Percentiles rank a stretch among this genome's conserved stretches.
Evolutionary conservation across 2,113 vertebrate genomes (phyloP).

Genomic region (Rhodinocichla rosea): DNA sequence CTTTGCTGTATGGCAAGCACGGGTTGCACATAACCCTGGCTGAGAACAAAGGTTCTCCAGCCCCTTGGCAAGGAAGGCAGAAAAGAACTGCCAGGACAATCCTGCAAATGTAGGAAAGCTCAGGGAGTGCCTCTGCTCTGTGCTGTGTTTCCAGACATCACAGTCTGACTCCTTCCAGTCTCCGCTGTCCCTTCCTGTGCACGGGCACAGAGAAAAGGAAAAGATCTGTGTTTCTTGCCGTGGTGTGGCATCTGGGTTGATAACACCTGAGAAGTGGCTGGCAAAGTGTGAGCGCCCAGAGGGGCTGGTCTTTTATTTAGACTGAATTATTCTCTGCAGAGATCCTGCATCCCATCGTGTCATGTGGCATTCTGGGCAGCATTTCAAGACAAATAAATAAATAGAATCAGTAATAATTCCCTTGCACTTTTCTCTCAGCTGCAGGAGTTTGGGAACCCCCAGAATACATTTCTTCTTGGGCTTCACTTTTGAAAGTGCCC

Average conservation of each 20-base stretch:
- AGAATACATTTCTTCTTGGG: background rate
- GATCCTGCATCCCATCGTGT: background rate
- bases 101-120: background rate
- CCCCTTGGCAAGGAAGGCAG: background rate
- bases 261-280: background rate
- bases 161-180: background rate
- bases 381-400: conserved; percentile 31
- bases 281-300: background rate
- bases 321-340: background rate
- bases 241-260: background rate
- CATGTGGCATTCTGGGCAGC: background rate
- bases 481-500: background rate
- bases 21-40: background rate
- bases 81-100: background rate
- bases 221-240: background rate
- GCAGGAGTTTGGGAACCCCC: background rate
- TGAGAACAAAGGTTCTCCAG: background rate
- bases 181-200: background rate
- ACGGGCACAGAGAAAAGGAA: background rate
- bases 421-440: background rate
- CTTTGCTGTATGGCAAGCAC: background rate
- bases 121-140: background rate
- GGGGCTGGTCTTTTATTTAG: background rate
- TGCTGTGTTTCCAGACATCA: background rate
- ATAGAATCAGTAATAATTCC: background rate